Conservation (phyloP, 2,888 invertebrate genomes). For the Cancer borealis region DNA sequence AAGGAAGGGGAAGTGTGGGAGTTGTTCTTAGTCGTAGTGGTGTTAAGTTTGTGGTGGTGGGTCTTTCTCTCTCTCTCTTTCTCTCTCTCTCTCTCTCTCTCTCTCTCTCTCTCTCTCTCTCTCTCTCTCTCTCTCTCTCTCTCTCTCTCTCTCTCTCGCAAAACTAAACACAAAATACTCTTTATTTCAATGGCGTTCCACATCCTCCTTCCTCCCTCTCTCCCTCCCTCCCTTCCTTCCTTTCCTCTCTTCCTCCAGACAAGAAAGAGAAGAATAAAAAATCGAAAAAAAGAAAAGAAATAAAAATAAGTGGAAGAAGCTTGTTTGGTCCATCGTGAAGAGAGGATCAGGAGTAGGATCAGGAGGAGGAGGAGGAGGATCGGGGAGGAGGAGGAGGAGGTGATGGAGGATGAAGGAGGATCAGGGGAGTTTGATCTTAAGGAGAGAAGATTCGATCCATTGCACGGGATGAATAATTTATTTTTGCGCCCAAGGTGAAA, state of each 20-base stretch:
- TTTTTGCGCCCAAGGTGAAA: not conserved
- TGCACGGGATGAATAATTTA: not conserved
- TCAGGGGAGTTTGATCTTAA: constrained; percentile 2
- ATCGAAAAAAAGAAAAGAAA: not conserved
- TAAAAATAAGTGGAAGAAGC: not conserved
- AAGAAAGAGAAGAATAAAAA: not conserved
- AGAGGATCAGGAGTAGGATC: not conserved
- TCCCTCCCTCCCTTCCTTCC: constrained; percentile 5
- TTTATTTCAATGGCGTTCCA: not conserved
- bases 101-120: constrained; percentile 36
- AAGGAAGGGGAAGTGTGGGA: too few species aligned
- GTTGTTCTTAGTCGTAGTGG: too few species aligned
- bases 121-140: constrained; percentile 48
- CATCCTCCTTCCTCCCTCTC: not conserved
- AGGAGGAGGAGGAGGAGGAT: not conserved
- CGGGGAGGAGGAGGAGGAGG: not conserved
- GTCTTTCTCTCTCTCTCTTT: not conserved
- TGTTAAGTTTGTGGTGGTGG: too few species aligned
- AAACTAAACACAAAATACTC: not conserved
- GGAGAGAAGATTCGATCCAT: constrained; percentile 5
- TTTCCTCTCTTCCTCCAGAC: not conserved
- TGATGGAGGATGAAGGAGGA: constrained; percentile 7
- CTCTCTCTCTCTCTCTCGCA: too few species aligned
- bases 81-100: constrained; percentile 22
- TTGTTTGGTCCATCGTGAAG: not conserved